Evolutionary conservation across 2,888 invertebrate species (phyloP), one percentile per base, ranked within the genome.

Genomic region (Synanthedon vespiformis): DNA sequence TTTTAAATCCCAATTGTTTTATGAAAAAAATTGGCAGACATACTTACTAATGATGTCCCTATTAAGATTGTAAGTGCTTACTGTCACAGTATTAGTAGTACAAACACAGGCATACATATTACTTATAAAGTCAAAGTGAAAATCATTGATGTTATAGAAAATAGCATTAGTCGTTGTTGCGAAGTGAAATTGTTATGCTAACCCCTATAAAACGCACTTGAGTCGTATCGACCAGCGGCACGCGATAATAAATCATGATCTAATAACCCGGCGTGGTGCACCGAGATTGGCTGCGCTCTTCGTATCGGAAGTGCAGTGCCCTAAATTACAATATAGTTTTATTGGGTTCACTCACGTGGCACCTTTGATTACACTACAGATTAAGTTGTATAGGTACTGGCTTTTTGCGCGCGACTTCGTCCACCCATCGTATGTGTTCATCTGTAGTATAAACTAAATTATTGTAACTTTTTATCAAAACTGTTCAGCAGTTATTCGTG

Each of bases 221-320:
- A 57, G 60, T 57, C 63, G 53, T 68, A 70, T 71, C 70, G 64
- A 58, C 62, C 59, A 62, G 58, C 52, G 53, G 55, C 73, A 68
- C 58, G 56, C 67, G 57, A 57, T 61, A 48, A 64, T 71, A 72
- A 74, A 74, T 71, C 67, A 72, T 61, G 58, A 62, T 68, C 66
- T 67, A 61, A 68, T 67, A 68, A 66, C 64, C 57, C 64, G 61
- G 59, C 58, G 62, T 59, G 55, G 55, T 63, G 64, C 62, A 59
- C 59, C 52, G 54, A 60, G 66, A 63, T 61, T 57, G 53, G 60
- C 55, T 65, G 61, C 61, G 61, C 44, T 51, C 47, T 50, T 55
- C 49, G 44, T 54, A 53, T 53, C 52, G 49, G 49, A 44, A 13
- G 44, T 8, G 44, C 44, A 44, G 13, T 44, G 44, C n/a, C 44